A percentile compares a stretch with the other conserved stretches of the same genome.
These are phyloP conservation scores for Cathartes aura DNA, from an alignment of 2,113 vertebrate species.

Conservation along the genomic window DNA sequence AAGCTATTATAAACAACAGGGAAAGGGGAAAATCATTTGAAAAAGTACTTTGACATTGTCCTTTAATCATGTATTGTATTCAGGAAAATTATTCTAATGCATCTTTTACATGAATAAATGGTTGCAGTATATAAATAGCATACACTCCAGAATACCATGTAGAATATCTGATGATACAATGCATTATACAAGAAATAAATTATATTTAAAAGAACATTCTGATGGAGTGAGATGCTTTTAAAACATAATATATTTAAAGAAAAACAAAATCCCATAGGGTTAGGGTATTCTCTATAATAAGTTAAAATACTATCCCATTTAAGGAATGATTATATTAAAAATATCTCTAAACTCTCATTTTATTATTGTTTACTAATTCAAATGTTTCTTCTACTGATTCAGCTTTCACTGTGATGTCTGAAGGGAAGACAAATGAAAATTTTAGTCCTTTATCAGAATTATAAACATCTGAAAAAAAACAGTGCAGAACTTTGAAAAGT, in stretches of 20 bases:
- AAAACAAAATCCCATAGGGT: background rate
- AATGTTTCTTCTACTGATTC: background rate
- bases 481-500: background rate
- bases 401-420: background rate
- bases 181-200: background rate
- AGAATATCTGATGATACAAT: background rate
- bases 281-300: background rate
- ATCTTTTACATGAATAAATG: background rate
- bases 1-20: slow-evolving; percentile 32
- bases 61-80: slow-evolving; percentile 50
- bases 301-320: background rate
- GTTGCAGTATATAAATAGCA: slow-evolving; percentile 8
- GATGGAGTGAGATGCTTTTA: background rate
- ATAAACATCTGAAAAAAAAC: background rate
- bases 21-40: slow-evolving; percentile 5
- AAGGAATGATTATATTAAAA: background rate
- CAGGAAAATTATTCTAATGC: slow-evolving; percentile 41
- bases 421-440: background rate
- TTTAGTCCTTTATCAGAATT: background rate
- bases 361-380: background rate
- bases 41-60: slow-evolving; percentile 56
- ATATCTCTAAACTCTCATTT: background rate
- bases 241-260: background rate
- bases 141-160: background rate
- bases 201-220: background rate